Base-by-base conservation (phyloP, 92 coral and sea anemone genomes). In the Palythoa caribaeorum region DNA sequence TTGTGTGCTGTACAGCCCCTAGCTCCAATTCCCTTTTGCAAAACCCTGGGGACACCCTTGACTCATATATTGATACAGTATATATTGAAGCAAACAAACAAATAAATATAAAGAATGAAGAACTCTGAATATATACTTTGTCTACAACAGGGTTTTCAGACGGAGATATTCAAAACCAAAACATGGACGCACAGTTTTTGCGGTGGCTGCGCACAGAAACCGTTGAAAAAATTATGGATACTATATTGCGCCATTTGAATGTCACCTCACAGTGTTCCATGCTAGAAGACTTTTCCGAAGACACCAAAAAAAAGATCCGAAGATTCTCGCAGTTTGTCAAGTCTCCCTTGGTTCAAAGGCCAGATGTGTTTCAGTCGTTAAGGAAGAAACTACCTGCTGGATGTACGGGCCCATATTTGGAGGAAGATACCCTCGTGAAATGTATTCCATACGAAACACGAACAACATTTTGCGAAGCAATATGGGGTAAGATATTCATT, bases 371-470 rank as follows among this genome's bases (percentile, higher is more conserved):
- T 16, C 3, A 4, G 38, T 48, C 9, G 37, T 19, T 78, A 20
- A 78, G 71, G 17, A 38, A 9, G 60, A 13, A 13, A 5, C 19
- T 78, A 38, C 83, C 83, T 1, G 83, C 83, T 55, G 83, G 83
- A 3, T 78, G 70, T 38, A 78, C 83, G 3, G 83, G 83, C 36
- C 83, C 83, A 8, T 7, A 9, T 21, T 15, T 78, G 47, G 71
- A 78, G 13, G 47, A 57, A 57, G 6, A 16, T 5, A 6, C 13
- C 21, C 71, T 1, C 55, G 50, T 78, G 6, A 35, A 5, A 54
- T 21, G 13, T 6, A 78, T 78, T 78, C 71, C 83, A 11, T 78
- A 14, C 71, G n/a, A 1, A 50, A n/a, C 59, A 57, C 47, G 83
- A 53, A 5, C 8, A 35, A 7, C 14, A 1, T 44, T 78, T 7